A percentile compares a stretch with the other conserved stretches of the same genome.
Conservation (phyloP, 2,113 vertebrate species). For the Mellivora capensis region DNA sequence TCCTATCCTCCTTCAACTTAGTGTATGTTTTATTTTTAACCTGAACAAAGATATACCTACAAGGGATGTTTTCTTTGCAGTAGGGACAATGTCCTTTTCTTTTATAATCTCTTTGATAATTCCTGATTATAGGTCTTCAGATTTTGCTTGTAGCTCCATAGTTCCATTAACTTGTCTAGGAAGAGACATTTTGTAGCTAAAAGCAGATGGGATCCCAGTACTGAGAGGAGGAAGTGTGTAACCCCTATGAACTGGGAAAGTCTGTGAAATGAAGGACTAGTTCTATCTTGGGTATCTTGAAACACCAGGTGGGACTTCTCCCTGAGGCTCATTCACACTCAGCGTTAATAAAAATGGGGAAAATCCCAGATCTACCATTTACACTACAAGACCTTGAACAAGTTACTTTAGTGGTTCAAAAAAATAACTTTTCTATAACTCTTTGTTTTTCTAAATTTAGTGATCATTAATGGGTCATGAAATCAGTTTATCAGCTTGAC, state of each 20-base stretch:
- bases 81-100: neutral
- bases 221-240: neutral
- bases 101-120: conserved; percentile 4
- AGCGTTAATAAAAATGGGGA: neutral
- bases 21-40: neutral
- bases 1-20: neutral
- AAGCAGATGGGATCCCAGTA: neutral
- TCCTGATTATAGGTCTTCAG: neutral
- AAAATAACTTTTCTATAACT: neutral
- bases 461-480: neutral
- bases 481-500: neutral
- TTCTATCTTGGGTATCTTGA: neutral
- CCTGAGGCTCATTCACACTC: neutral
- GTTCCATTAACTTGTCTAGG: neutral
- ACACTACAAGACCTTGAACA: neutral
- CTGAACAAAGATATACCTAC: neutral
- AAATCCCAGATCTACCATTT: neutral
- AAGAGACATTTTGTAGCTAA: conserved; percentile 42
- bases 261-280: neutral
- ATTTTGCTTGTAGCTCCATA: neutral
- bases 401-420: neutral
- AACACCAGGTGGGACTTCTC: neutral
- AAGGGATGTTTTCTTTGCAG: neutral
- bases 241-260: neutral
- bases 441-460: neutral